phyloP scores from a whole-genome alignment of 1,140 invertebrate genomes.

The Drosophila yakuba region DNA sequence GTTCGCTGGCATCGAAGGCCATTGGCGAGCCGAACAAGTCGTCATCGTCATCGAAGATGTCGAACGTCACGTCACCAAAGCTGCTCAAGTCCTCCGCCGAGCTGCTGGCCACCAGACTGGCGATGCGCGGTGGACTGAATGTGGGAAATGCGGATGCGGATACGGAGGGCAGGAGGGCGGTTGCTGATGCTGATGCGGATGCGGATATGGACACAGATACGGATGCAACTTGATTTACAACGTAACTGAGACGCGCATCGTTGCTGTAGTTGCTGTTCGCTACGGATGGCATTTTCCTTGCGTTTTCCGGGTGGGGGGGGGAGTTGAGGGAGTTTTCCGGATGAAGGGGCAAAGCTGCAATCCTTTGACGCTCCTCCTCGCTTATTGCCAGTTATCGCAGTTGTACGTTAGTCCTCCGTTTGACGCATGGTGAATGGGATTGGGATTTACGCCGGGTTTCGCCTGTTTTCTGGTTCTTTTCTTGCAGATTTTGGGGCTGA shows the following conservation, averaged over 20 bases:
- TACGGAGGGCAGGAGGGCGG: conserved; percentile 2
- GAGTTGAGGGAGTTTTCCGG: conserved; percentile 4
- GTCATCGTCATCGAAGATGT: conserved; percentile 86
- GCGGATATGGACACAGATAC: conserved; percentile 26
- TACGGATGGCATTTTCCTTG: conserved; percentile 74
- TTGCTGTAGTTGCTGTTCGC: conserved; percentile 66
- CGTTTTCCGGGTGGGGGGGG: conserved; percentile 11
- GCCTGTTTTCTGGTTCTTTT: conserved; percentile 1
- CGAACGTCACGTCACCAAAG: conserved; percentile 81
- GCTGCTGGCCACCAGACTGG: conserved; percentile 77
- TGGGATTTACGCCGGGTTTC: conserved; percentile 36
- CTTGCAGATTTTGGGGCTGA: conserved; percentile 13
- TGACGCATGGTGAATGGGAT: conserved; percentile 44
- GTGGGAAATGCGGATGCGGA: conserved; percentile 50
- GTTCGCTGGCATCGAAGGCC: conserved; percentile 87
- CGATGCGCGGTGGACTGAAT: conserved; percentile 74
- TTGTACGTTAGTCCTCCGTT: conserved; percentile 38
- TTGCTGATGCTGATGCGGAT: conserved; percentile 18
- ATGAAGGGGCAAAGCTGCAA: conserved; percentile 16
- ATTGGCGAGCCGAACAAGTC: conserved; percentile 86
- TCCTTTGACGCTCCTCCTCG: conserved; percentile 48
- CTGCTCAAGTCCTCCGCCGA: conserved; percentile 76
- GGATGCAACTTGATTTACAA: conserved; percentile 76
- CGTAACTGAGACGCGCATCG: conserved; percentile 76
- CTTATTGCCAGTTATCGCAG: conserved; percentile 40